phyloP scores from a whole-genome alignment of 2,113 vertebrate species.

The Charina bottae region DNA sequence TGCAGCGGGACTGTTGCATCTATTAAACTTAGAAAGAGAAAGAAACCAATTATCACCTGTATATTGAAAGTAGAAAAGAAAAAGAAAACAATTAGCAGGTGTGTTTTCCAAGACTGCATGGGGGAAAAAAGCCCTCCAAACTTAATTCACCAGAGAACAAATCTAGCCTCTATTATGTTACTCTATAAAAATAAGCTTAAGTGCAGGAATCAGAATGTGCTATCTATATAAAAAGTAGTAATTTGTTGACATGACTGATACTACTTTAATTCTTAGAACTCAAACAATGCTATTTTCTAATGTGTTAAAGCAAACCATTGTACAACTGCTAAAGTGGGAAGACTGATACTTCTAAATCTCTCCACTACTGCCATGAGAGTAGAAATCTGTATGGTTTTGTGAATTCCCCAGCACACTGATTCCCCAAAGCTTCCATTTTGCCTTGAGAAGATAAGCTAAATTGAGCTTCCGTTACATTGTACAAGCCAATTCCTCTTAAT shows the following conservation, averaged over 20 bases:
- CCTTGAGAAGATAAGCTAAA: neutral
- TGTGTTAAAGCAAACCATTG: neutral
- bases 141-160: neutral
- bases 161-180: neutral
- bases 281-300: neutral
- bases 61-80: neutral
- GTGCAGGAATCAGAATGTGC: neutral
- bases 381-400: neutral
- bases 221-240: neutral
- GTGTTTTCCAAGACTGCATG: neutral
- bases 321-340: neutral
- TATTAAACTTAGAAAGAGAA: neutral
- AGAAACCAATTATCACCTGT: neutral
- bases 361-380: neutral
- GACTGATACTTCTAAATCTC: neutral
- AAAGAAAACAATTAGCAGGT: constrained; percentile 9
- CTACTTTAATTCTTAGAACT: neutral
- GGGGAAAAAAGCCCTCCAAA: neutral
- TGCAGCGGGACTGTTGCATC: neutral
- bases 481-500: neutral
- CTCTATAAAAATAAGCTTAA: neutral
- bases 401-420: neutral
- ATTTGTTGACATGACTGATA: neutral
- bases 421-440: neutral
- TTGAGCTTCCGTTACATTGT: neutral